Conservation (phyloP, 1,140 invertebrate species). For the Pogonognathellus flavescens region DNA sequence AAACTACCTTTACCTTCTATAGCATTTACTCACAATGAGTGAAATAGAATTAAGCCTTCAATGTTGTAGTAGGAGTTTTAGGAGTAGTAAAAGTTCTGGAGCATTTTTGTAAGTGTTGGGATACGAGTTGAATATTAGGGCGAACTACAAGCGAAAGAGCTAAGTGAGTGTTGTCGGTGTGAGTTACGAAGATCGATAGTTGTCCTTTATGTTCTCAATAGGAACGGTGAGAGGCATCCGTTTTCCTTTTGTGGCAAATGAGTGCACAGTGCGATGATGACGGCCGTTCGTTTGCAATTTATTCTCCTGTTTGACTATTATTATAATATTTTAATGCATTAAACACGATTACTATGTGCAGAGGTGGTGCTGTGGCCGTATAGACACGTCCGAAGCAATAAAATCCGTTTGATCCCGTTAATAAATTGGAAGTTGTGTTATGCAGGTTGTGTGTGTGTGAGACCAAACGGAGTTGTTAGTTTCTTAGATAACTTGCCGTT, state of each 20-base stretch:
- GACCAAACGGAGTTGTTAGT: background rate
- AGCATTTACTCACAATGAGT: too few species aligned
- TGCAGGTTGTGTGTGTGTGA: background rate
- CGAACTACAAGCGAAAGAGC: background rate
- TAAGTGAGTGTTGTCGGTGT: conserved; percentile 29
- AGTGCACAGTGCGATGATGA: conserved; percentile 2
- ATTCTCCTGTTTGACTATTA: background rate
- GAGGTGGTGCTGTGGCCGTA: background rate
- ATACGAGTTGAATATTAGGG: background rate
- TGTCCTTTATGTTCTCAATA: conserved; percentile 35
- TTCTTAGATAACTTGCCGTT: background rate
- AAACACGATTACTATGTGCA: background rate
- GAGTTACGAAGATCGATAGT: conserved; percentile 51
- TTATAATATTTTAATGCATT: conserved; percentile 21
- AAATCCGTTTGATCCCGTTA: conserved; percentile 30
- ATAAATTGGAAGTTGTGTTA: conserved; percentile 45
- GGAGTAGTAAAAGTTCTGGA: too few species aligned
- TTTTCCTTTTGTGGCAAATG: conserved; percentile 17
- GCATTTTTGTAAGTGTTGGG: too few species aligned
- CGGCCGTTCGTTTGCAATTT: conserved; percentile 31
- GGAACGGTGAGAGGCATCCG: conserved; percentile 31
- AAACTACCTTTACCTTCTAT: too few species aligned
- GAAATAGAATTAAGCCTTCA: too few species aligned
- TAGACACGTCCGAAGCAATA: background rate
- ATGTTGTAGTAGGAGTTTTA: too few species aligned